Evolutionary conservation across 2,113 vertebrate species (phyloP), one percentile per base, ranked within the genome.

Genomic region (Nycticebus coucang): DNA sequence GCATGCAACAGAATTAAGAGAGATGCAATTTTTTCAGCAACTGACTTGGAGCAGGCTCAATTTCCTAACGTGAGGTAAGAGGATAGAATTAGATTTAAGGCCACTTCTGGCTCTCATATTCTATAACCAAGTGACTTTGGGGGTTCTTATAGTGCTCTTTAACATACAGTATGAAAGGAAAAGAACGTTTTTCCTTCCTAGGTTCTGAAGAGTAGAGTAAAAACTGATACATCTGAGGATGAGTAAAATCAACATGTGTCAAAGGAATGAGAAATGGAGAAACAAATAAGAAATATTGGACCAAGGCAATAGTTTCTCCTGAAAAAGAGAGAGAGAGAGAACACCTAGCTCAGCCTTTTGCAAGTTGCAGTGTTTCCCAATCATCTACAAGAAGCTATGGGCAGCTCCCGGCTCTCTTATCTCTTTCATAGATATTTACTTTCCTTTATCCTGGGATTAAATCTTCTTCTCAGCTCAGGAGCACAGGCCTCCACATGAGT

Each of bases 381-480:
- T 62, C 80, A 66, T 80, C 66, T 93, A 75, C 18, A 64, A 87
- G 41, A 71, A 89, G 69, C 81, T 45, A 12, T 35, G 68, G 75
- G 79, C 28, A 91, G 89, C 86, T 79, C 30, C 71, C 55, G 81
- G 71, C 77, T 45, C 28, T 90, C 93, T 97, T 93, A 93, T 89
- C 96, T 96, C 74, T 91, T 91, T 88, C 80, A 60, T 41, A 94
- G 91, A 59, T 68, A 92, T 22, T 86, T 97, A 75, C 57, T 93
- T 96, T 87, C 60, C 85, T 89, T 80, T 68, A 89, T 93, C 37
- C 93, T 77, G 80, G 83, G 86, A 97, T 93, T 97, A 91, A 97
- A 95, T 95, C 89, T 94, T 87, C 89, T 87, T 87, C 97, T 80
- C 45, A 50, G 45, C 45, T 50, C 45, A 9, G 83, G 62, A 35